Conservation (phyloP, 2,888 invertebrate species). For the Chymomyza procnemis region DNA sequence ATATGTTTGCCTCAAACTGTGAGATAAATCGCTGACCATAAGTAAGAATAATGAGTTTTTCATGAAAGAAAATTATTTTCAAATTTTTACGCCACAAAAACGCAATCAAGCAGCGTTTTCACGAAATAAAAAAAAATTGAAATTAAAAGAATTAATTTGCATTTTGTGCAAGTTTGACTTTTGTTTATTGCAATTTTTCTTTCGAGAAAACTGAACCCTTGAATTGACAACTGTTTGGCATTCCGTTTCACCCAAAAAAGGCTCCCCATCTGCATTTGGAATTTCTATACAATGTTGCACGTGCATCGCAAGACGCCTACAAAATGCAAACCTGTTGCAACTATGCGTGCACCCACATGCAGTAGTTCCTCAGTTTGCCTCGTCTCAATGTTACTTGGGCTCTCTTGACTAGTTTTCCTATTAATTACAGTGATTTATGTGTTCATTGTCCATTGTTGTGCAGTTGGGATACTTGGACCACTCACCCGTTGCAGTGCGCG, state of each 20-base stretch:
- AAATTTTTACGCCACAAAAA: conserved; percentile 44
- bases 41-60: conserved; percentile 13
- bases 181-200: background rate
- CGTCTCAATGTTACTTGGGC: background rate
- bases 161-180: background rate
- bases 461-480: conserved; percentile 80
- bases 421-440: conserved; percentile 97
- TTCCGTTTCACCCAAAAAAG: conserved; percentile 7
- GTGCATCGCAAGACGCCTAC: conserved; percentile 19
- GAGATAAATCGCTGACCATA: conserved; percentile 73
- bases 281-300: background rate
- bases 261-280: background rate
- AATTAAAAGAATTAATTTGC: background rate
- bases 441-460: conserved; percentile 92
- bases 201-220: background rate
- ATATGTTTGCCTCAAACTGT: conserved; percentile 76
- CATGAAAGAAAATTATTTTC: conserved; percentile 17
- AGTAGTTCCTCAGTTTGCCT: conserved; percentile 17
- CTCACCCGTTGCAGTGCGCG: conserved; percentile 4
- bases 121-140: background rate
- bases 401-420: conserved; percentile 74
- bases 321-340: conserved; percentile 27
- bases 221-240: background rate
- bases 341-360: conserved; percentile 46
- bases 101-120: background rate